A percentile compares a stretch with the other conserved stretches of the same genome.
phyloP scores from a whole-genome alignment of 1,140 invertebrate genomes.

The Caenorhabditis inopinata region DNA sequence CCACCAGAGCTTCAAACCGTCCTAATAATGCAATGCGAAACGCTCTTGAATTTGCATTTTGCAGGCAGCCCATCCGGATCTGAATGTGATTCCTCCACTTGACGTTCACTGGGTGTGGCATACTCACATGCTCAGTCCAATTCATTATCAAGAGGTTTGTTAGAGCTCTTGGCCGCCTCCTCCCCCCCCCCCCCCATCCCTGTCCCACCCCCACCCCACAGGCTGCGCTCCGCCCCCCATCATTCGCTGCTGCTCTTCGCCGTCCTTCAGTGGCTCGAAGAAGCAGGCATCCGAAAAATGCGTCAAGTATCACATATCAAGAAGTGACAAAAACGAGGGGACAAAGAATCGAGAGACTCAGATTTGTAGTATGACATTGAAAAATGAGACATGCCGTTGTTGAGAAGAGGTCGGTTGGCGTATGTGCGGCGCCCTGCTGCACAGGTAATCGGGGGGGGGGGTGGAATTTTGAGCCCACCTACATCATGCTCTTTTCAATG shows the following conservation, averaged over 20 bases:
- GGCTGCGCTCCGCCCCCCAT: no score
- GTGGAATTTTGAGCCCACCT: not conserved
- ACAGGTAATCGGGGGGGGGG: not conserved
- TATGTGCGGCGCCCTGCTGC: not conserved
- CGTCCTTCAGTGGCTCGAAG: not conserved
- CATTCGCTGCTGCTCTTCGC: not conserved
- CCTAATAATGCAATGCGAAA: no score
- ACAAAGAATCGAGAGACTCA: not conserved
- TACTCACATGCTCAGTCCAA: slow-evolving; percentile 68
- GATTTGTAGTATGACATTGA: slow-evolving; percentile 34
- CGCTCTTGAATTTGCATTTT: slow-evolving; percentile 46
- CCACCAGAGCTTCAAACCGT: no score
- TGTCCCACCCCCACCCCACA: no score
- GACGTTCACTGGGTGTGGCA: slow-evolving; percentile 71
- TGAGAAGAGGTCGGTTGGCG: not conserved
- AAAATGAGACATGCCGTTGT: slow-evolving; percentile 18
- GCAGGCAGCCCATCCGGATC: slow-evolving; percentile 61
- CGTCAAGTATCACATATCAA: slow-evolving; percentile 25
- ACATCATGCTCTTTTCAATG: no score
- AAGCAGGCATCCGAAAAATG: slow-evolving; percentile 27
- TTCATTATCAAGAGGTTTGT: slow-evolving; percentile 62
- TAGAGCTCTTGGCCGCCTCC: no score
- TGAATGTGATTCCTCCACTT: slow-evolving; percentile 67
- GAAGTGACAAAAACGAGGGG: not conserved
- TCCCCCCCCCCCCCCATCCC: no score